Base-by-base conservation (phyloP, 2,888 invertebrate species). In the Euclidia mi region DNA sequence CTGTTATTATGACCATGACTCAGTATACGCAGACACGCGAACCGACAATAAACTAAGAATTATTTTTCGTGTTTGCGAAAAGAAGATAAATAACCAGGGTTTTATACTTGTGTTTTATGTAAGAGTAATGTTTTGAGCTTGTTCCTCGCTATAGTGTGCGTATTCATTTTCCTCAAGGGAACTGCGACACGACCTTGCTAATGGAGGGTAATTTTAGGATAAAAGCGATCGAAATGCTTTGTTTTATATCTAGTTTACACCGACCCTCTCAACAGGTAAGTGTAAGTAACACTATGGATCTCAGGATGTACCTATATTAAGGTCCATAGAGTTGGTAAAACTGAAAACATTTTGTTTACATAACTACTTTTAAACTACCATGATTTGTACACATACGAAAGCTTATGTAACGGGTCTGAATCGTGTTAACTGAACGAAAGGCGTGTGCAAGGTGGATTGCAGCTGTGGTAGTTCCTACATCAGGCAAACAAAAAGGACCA, bases 11-110 rank as follows among this genome's bases (percentile, higher is more conserved):
- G 32, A 63, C 65, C 71, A 56, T 78, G 79, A 76, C 71, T 71
- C 73, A 73, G 65, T 72, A 56, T 56, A 47, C 44, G 50, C 15
- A 45, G 50, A 49, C 85, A 87, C 86, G 86, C 86, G 77, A 87
- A 78, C 49, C 48, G 9, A 71, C 73, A 66, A 81, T 84, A 83
- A 75, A 63, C 50, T 62, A 57, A 63, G 44, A 56, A 67, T 47
- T 38, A 57, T 68, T 52, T 71, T 70, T 65, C 59, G 46, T 53
- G 53, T 78, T 72, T 64, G 62, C 69, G 55, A 72, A 64, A 66
- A 29, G 14, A 63, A 61, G 43, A 62, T 45, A 61, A 52, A 62
- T 61, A 42, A 41, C 28, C 29, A 46, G 38, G 40, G 45, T 64
- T 68, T 78, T 65, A 52, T 61, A 48, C 46, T 45, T 56, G 42